A percentile compares a stretch with the other conserved stretches of the same genome.
These are phyloP conservation scores for Corythaeola cristata DNA, from an alignment of 2,113 vertebrate genomes.

Conservation along the genomic window DNA sequence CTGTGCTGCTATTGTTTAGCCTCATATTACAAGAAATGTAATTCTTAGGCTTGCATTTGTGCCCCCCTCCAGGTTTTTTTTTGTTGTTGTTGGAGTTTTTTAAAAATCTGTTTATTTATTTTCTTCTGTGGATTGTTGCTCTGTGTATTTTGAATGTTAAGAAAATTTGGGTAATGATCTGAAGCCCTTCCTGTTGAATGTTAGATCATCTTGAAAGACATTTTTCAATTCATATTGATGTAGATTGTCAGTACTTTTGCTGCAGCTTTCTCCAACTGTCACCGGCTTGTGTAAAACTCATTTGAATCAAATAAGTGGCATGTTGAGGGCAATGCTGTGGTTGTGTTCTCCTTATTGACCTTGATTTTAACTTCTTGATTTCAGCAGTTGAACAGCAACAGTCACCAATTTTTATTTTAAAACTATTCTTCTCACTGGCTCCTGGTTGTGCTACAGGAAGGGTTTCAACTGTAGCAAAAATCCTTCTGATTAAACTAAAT, in stretches of 20 bases:
- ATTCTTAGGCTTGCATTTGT: neutral
- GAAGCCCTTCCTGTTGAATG: neutral
- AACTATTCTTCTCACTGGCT: neutral
- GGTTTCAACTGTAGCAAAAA: neutral
- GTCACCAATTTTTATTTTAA: neutral
- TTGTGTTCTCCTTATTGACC: neutral
- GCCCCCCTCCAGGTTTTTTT: rapidly evolving
- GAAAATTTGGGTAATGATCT: neutral
- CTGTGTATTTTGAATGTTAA: neutral
- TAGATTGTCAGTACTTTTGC: neutral
- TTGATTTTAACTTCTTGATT: neutral
- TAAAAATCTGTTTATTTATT: too few relatives aligned
- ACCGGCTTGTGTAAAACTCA: neutral
- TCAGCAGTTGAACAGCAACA: neutral
- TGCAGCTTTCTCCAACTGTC: neutral
- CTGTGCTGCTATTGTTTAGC: neutral
- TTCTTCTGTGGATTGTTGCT: neutral
- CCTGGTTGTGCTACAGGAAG: neutral
- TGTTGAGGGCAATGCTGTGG: neutral
- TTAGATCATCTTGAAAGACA: neutral
- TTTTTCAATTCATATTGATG: neutral
- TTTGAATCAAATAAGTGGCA: neutral
- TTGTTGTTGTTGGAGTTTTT: too few relatives aligned
- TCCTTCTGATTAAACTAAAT: neutral
- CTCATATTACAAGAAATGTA: neutral